Percentiles rank a stretch among this genome's conserved stretches.
Conservation (phyloP, 2,797 vertebrate species). For the Pseudocheirus occidentalis region DNA sequence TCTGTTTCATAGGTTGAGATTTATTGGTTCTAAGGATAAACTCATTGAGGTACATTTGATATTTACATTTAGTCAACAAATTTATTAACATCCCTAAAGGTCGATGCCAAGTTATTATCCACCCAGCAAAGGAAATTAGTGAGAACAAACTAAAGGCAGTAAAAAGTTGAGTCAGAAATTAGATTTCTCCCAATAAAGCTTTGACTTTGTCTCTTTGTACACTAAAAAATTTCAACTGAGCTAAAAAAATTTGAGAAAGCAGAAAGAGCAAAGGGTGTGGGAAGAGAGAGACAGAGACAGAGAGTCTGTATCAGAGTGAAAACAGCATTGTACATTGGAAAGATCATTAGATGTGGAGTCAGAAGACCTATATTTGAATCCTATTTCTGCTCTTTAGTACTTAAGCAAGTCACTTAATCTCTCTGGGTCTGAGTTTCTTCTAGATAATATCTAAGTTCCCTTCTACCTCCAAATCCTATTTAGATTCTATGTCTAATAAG, state of each 20-base stretch:
- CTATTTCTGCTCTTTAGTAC: background rate
- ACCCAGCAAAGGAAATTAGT: conserved; percentile 3
- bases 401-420: background rate
- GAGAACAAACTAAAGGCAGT: conserved; percentile 8
- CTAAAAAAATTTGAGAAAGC: conserved; percentile 2
- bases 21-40: conserved; percentile 1
- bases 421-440: background rate
- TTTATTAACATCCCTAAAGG: background rate
- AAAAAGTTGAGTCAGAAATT: conserved; percentile 17
- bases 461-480: background rate
- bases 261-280: background rate
- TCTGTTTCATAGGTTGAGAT: conserved; percentile 9
- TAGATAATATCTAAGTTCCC: background rate
- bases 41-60: background rate
- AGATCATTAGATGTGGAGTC: background rate
- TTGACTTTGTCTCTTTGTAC: conserved; percentile 11
- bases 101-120: conserved; percentile 1
- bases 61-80: background rate
- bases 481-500: background rate
- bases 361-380: background rate
- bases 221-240: background rate
- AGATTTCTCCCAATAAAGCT: conserved; percentile 6
- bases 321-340: background rate
- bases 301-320: background rate
- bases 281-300: too few species aligned